These are phyloP conservation scores for Agapostemon virescens DNA, from an alignment of 2,888 invertebrate species.

Conservation along the genomic window DNA sequence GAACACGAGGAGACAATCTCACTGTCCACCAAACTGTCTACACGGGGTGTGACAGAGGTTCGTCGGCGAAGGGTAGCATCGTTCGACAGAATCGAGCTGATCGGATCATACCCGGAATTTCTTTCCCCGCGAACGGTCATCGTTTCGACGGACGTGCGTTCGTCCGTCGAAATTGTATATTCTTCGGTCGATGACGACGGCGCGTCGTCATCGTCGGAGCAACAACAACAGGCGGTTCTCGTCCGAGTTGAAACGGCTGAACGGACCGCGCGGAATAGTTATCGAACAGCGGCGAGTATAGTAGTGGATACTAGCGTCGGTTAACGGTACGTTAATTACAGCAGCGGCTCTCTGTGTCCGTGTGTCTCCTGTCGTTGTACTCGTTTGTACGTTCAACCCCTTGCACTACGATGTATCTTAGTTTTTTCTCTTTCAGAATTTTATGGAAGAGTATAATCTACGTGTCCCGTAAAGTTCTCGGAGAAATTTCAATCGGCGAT, in stretches of 20 bases:
- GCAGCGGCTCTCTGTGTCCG: constrained; percentile 52
- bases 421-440: no score
- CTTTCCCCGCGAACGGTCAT: constrained; percentile 54
- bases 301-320: constrained; percentile 44
- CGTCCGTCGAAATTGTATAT: neutral
- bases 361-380: neutral
- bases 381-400: neutral
- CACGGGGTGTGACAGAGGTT: neutral
- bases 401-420: no score
- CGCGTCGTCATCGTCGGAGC: constrained; percentile 9
- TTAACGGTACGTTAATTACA: constrained; percentile 59
- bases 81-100: neutral
- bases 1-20: neutral
- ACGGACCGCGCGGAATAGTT: constrained; percentile 42
- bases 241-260: constrained; percentile 54
- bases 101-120: constrained; percentile 45
- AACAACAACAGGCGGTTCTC: constrained; percentile 38
- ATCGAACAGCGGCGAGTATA: constrained; percentile 46
- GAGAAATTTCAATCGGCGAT: no score
- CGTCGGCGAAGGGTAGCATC: constrained; percentile 2
- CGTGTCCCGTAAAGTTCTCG: no score
- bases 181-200: constrained; percentile 20
- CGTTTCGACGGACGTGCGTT: constrained; percentile 29
- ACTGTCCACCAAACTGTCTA: constrained; percentile 1
- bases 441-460: no score